Conservation (phyloP, 2,113 vertebrate genomes). For the Petromus typicus region DNA sequence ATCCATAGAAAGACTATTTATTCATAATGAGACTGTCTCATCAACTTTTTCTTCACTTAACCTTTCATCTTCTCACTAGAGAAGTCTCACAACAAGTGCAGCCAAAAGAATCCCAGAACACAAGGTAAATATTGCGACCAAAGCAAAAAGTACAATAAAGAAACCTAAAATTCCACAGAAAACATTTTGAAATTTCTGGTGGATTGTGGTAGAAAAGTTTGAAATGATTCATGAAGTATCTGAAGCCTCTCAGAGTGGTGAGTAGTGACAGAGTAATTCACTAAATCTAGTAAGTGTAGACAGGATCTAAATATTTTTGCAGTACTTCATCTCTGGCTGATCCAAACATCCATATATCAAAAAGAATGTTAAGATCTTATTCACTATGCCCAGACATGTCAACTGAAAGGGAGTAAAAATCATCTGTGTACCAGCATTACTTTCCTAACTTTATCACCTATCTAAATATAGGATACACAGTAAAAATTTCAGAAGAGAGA, state of each 20-base stretch:
- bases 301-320: neutral
- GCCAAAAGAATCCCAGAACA: neutral
- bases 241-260: neutral
- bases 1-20: neutral
- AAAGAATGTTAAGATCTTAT: neutral
- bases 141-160: neutral
- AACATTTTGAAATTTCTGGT: neutral
- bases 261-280: slow-evolving; percentile 31
- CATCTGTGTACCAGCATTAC: neutral
- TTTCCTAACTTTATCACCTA: neutral
- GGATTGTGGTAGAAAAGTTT: neutral
- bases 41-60: neutral
- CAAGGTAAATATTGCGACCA: neutral
- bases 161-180: neutral
- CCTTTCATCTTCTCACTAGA: neutral
- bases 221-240: neutral
- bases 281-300: neutral
- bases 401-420: neutral
- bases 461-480: neutral
- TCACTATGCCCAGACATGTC: neutral
- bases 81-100: neutral
- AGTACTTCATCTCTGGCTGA: neutral
- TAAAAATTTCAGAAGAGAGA: neutral
- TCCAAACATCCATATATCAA: neutral
- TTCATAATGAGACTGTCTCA: neutral